Conservation (phyloP, 2,888 invertebrate genomes). For the Lepas anatifera region DNA sequence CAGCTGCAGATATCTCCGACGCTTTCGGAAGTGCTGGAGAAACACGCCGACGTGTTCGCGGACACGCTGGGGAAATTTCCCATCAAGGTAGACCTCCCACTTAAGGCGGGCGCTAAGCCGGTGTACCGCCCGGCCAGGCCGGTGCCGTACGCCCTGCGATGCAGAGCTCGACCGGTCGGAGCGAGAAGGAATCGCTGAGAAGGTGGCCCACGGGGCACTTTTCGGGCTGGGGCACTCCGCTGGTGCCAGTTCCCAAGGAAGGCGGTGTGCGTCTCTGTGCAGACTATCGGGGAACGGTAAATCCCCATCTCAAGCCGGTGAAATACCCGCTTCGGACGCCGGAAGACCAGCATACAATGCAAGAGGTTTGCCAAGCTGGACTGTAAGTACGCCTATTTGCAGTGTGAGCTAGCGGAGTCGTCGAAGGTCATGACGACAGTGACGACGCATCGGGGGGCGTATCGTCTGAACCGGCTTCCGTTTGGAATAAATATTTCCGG, state of each 20-base stretch:
- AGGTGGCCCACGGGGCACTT: not conserved
- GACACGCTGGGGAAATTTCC: not conserved
- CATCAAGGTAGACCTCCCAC: not conserved
- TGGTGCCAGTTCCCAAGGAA: not conserved
- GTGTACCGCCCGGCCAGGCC: not conserved
- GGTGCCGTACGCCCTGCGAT: not conserved
- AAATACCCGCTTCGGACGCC: not conserved
- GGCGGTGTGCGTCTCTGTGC: not conserved
- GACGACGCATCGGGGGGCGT: not conserved
- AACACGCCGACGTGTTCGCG: not conserved
- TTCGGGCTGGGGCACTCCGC: not conserved
- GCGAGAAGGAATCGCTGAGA: not conserved
- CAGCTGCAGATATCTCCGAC: no score
- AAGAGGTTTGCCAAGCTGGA: not conserved
- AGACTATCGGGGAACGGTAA: not conserved
- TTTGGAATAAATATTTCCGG: not conserved
- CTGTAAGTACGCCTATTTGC: not conserved
- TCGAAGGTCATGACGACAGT: not conserved
- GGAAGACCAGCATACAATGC: not conserved
- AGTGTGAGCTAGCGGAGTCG: not conserved
- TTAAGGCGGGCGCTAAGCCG: not conserved
- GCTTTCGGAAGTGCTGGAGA: no score
- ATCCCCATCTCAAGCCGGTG: not conserved
- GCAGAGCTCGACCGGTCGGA: not conserved
- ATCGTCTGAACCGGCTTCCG: not conserved